Conservation (phyloP, 2,113 vertebrate genomes). For the Talpa occidentalis region DNA sequence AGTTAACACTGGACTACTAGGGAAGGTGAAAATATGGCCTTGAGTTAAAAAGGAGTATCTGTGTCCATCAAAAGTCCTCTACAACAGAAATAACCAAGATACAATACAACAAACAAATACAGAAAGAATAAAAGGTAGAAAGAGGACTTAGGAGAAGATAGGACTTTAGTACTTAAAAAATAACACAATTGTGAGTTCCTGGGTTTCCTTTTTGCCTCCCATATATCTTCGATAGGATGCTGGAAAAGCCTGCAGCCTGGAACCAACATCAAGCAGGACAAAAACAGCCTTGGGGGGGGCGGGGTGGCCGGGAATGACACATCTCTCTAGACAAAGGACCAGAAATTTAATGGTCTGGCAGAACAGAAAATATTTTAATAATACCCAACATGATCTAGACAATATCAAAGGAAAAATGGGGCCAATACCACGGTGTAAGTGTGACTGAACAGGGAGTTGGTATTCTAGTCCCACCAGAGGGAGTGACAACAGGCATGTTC, state of each 20-base stretch:
- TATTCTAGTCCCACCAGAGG: neutral
- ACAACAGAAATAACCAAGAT: neutral
- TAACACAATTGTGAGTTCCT: neutral
- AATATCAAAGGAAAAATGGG: neutral
- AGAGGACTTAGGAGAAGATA: neutral
- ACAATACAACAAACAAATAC: neutral
- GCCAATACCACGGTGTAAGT: neutral
- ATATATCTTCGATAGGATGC: neutral
- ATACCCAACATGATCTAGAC: neutral
- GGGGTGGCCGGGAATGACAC: too few relatives aligned
- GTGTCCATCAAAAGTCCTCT: neutral
- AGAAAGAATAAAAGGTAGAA: neutral
- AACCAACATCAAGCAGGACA: neutral
- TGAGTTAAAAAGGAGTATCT: neutral
- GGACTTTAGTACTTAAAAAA: neutral
- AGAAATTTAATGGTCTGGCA: neutral
- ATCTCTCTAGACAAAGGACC: neutral
- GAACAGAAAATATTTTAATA: neutral
- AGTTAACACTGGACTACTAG: neutral
- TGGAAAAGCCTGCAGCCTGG: neutral
- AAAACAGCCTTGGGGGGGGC: neutral
- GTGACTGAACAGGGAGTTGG: neutral
- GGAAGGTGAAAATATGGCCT: neutral
- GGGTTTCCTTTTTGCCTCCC: neutral
- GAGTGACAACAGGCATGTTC: neutral